Percentiles rank a stretch among this genome's conserved stretches.
These are phyloP conservation scores for Adela reaumurella DNA, from an alignment of 2,888 invertebrate genomes.

Conservation along the genomic window DNA sequence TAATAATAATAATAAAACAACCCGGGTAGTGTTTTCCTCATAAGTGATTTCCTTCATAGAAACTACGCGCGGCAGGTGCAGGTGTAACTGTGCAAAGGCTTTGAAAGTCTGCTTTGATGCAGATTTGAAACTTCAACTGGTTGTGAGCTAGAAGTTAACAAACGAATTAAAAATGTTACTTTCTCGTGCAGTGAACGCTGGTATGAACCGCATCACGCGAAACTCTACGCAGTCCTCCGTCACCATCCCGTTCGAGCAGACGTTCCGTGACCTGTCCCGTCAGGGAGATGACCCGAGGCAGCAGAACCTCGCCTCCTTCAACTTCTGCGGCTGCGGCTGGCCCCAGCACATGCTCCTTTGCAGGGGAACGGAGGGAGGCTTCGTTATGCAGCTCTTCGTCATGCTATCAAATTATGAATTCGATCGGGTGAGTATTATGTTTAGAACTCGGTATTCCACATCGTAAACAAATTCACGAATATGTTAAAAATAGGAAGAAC, in stretches of 20 bases:
- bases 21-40: too few relatives aligned
- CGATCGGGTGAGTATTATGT: constrained; percentile 27
- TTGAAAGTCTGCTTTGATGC: too few relatives aligned
- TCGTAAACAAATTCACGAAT: too few relatives aligned
- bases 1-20: too few relatives aligned
- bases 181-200: constrained; percentile 48
- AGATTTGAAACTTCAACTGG: too few relatives aligned
- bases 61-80: too few relatives aligned
- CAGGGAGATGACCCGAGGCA: constrained; percentile 23
- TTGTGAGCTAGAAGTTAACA: too few relatives aligned
- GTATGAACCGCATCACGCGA: constrained; percentile 53
- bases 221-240: constrained; percentile 57
- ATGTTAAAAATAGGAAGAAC: too few relatives aligned
- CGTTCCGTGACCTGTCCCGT: constrained; percentile 50
- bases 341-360: constrained; percentile 58
- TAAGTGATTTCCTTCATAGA: too few relatives aligned
- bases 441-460: too few relatives aligned
- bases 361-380: constrained; percentile 40
- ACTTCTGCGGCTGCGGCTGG: constrained; percentile 63
- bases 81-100: too few relatives aligned
- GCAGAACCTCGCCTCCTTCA: constrained; percentile 30
- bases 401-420: constrained; percentile 49
- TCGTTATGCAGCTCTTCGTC: constrained; percentile 36
- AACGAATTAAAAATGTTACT: constrained; percentile 16
- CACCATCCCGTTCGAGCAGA: constrained; percentile 56